phyloP scores from a whole-genome alignment of 64 coral and sea anemone species.

The Dendrophyllia cribrosa region DNA sequence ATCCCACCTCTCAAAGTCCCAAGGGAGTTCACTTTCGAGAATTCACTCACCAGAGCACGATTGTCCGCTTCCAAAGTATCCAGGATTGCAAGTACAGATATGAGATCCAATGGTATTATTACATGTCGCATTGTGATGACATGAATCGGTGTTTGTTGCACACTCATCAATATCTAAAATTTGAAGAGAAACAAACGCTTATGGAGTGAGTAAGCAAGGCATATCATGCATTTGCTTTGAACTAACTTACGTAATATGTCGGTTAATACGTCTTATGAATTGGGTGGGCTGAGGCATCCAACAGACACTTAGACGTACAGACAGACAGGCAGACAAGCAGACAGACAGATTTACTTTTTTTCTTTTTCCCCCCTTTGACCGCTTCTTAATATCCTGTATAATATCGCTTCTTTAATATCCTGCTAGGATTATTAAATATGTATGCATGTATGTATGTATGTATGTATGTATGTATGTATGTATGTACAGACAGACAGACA shows the following conservation, averaged over 20 bases:
- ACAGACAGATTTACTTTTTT: not conserved
- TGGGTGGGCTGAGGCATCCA: not conserved
- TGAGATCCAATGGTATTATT: not conserved
- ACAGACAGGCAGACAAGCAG: not conserved
- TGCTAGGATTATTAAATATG: too few species aligned
- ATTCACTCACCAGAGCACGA: not conserved
- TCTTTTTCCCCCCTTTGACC: too few species aligned
- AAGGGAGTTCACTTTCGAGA: not conserved
- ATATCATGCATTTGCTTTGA: not conserved
- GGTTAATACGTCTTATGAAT: not conserved
- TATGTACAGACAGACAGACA: too few species aligned
- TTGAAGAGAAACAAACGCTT: not conserved
- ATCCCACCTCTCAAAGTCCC: not conserved
- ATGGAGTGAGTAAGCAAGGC: not conserved
- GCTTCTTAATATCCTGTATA: too few species aligned
- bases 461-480: too few species aligned
- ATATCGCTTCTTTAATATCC: too few species aligned
- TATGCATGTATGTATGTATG: too few species aligned
- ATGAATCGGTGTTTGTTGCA: not conserved
- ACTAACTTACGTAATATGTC: not conserved
- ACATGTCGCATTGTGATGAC: not conserved
- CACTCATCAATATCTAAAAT: constrained; percentile 9
- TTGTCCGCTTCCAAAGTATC: not conserved
- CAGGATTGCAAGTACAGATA: not conserved
- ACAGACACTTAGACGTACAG: not conserved